Base-by-base conservation (phyloP, 2,113 vertebrate species). In the Acanthisitta chloris region DNA sequence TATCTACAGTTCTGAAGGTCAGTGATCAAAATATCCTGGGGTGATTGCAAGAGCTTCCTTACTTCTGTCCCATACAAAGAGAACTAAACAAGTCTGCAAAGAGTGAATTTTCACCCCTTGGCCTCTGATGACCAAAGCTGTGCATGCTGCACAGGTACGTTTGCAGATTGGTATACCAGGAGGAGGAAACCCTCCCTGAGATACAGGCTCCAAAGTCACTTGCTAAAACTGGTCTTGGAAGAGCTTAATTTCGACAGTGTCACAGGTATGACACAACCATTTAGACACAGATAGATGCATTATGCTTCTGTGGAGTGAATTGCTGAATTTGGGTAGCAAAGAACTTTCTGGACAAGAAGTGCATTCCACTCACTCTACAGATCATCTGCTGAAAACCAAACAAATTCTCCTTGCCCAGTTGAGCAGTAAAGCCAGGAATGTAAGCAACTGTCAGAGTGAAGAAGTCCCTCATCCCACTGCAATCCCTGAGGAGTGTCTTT, bases 171-270 rank as follows among this genome's bases (percentile, higher is more conserved):
- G 6, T 45, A n/a, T 3, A 17, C 11, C 18, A 36, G n/a, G 29
- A 57, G 21, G 28, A 77, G n/a, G 31, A 72, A 77, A 81, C 18
- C 4, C 24, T 36, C 46, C 18, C 0, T 0, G 15, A n/a, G 54
- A 36, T 5, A 28, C 3, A 5, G 33, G 46, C 42, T 67, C 2
- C 0, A 40, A 58, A 34, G 26, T 4, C 29, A 55, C 1, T 11
- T 64, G 24, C 24, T 48, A 66, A 59, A 71, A 79, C 15, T 9
- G 5, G 16, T 34, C 36, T 38, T 82, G 42, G 18, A 78, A 49
- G 31, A 73, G 8, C 8, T 65, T 25, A 38, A 48, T 64, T 79
- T 29, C 31, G 59, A 36, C 15, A 29, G 7, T 42, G 45, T 45
- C 24, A 26, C 4, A 20, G 12, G 19, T n/a, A 48, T 3, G 15